A percentile compares a stretch with the other conserved stretches of the same genome.
Evolutionary conservation across 2,797 vertebrate species (phyloP).

Genomic region (Scolopax rusticola): DNA sequence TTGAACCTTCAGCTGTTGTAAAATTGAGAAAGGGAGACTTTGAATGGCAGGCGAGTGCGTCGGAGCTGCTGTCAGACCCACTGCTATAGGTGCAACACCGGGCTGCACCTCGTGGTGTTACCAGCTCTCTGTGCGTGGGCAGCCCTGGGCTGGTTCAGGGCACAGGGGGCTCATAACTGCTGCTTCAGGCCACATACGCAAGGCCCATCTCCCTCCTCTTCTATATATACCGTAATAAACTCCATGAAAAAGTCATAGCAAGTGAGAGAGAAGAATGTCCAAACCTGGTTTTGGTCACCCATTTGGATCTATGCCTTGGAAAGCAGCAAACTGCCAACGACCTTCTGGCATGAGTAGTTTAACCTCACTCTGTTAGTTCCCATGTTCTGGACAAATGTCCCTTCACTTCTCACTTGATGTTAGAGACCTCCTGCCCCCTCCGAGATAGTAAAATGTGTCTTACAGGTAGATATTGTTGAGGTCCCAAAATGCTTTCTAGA

Average conservation of each 20-base stretch:
- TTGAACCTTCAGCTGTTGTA: background rate
- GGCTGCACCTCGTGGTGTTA: background rate
- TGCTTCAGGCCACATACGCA: background rate
- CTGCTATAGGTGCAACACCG: background rate
- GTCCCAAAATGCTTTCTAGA: background rate
- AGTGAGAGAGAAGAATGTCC: background rate
- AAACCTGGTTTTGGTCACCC: background rate
- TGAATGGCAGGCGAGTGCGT: fast-evolving
- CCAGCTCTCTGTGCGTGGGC: background rate
- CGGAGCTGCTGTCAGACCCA: background rate
- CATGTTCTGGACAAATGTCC: background rate
- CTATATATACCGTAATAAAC: background rate
- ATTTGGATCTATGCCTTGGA: background rate
- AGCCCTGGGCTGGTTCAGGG: background rate
- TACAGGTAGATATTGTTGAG: background rate
- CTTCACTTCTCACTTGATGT: background rate
- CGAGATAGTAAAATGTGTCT: background rate
- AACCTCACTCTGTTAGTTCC: background rate
- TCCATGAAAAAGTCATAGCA: background rate
- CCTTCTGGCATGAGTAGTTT: background rate
- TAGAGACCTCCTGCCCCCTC: background rate
- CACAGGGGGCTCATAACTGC: background rate
- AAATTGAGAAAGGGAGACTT: background rate
- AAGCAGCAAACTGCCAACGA: background rate
- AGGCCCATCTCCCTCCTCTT: background rate